Conservation (phyloP, 2,113 vertebrate genomes). For the Caretta caretta region DNA sequence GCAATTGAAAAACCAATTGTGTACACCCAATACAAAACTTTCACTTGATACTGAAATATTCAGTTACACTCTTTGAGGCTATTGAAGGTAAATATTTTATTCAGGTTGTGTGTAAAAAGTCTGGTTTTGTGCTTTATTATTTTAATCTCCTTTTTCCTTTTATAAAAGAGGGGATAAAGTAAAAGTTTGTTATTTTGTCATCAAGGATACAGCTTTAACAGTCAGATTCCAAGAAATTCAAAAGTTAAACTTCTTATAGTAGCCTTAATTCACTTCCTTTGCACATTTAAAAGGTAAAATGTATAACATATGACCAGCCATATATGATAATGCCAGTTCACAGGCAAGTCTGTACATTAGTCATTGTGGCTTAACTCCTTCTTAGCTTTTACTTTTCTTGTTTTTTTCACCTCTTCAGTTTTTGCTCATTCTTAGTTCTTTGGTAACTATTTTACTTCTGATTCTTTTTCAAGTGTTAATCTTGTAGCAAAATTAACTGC, state of each 20-base stretch:
- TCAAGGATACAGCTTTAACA: not conserved
- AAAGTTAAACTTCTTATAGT: not conserved
- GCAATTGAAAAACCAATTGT: not conserved
- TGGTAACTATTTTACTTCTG: not conserved
- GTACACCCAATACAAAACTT: not conserved
- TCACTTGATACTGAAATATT: not conserved
- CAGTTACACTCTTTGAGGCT: not conserved
- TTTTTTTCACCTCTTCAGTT: not conserved
- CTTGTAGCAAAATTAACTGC: not conserved
- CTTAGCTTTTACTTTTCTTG: rapidly evolving
- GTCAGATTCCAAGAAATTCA: not conserved
- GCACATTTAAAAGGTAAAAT: not conserved
- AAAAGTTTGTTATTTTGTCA: not conserved
- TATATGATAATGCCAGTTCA: not conserved
- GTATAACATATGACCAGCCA: not conserved
- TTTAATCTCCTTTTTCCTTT: not conserved
- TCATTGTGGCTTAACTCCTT: not conserved
- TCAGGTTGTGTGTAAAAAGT: not conserved
- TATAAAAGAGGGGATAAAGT: not conserved
- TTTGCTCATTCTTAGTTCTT: not conserved
- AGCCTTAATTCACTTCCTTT: not conserved
- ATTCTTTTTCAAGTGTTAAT: not conserved
- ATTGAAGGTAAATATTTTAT: not conserved
- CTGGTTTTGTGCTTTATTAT: not conserved
- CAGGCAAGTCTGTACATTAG: not conserved